These are phyloP conservation scores for Helarctos malayanus DNA, from an alignment of 2,797 vertebrate species.

Conservation along the genomic window DNA sequence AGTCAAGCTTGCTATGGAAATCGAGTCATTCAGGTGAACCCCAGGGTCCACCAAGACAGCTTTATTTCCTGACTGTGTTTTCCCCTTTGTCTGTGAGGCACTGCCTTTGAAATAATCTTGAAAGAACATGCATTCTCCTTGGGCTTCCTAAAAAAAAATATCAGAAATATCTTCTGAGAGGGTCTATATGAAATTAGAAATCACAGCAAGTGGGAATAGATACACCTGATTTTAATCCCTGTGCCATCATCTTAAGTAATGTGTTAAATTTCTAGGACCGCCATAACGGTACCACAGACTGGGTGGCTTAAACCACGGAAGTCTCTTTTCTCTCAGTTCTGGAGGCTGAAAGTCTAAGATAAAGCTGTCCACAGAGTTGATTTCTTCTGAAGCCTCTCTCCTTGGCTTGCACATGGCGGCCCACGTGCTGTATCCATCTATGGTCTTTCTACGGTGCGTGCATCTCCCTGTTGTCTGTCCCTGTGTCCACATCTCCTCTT, in stretches of 20 bases:
- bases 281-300: not conserved
- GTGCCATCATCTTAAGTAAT: not conserved
- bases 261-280: not conserved
- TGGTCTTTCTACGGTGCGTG: not conserved
- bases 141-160: not conserved
- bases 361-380: too few relatives aligned
- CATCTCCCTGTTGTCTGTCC: not conserved
- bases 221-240: not conserved
- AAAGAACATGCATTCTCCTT: not conserved
- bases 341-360: not conserved
- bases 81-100: not conserved
- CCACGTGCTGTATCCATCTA: not conserved
- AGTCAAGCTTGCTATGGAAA: not conserved
- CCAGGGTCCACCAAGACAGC: not conserved
- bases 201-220: not conserved
- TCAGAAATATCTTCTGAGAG: not conserved
- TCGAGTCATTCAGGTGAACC: accelerated
- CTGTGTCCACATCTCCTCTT: not conserved
- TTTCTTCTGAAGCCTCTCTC: not conserved
- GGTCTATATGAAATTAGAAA: not conserved
- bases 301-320: not conserved
- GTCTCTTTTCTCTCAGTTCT: not conserved
- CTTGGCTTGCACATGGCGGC: not conserved
- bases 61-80: not conserved
- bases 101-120: not conserved